Evolutionary conservation across 2,888 invertebrate genomes (phyloP), one percentile per base, ranked within the genome.

Genomic region (Rapana venosa): DNA sequence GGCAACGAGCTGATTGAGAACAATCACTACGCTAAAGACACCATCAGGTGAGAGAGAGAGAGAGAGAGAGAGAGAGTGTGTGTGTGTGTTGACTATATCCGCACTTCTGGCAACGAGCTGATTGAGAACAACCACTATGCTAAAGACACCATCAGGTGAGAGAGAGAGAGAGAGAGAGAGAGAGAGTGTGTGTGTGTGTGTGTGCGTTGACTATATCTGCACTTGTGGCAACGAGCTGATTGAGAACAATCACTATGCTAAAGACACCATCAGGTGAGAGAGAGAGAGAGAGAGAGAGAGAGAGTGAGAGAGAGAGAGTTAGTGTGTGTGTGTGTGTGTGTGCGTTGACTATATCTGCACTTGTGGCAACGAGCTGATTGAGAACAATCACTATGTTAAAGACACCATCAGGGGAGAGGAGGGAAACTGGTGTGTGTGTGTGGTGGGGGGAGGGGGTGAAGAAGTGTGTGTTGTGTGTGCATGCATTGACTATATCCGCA

Each of bases 91-190:
- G 99, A 99, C 94, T 98, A 99, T 95, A 98, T 99, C 95, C 98
- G 98, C 70, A 97, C 98, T 32, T 98, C 98, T 47, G 99, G 99
- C 4, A 97, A 98, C 93, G 98, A 98, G 92, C 97, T 99, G 90
- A 97, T 99, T 87, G 98, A 98, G 91, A 97, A 98, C 93, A 97
- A 98, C 90, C 99, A 99, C 96, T 99, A 99, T 96, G 99, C 99
- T 58, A 97, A 97, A 92, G 97, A 97, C 97, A 95, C 94, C 66
- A 96, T 96, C 92, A 93, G 93, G 96, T 95, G 90, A 90, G 91
- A 86, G 58, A 66, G 1, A 26, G 66, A 26, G 66, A 26, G 66
- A 66, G 66, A 47, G 66, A 66, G 66, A 66, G 6, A 66, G 66
- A 66, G 47, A 47, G 47, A 47, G 47, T 5, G 47, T 47, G 47